Conservation (phyloP, 2,797 vertebrate genomes). For the Etheostoma perlongum region DNA sequence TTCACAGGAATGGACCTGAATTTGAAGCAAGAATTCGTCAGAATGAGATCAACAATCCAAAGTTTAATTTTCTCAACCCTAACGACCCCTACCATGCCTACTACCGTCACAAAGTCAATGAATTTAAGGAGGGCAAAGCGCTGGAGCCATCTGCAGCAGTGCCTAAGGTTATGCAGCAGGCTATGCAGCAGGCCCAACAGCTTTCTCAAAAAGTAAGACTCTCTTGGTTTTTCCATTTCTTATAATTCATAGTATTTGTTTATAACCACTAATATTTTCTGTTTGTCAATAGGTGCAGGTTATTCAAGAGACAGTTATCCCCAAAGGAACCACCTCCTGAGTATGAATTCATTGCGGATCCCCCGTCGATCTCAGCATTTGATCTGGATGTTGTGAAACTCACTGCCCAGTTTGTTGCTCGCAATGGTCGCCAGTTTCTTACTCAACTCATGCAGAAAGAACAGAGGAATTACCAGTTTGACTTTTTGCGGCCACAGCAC, state of each 20-base stretch:
- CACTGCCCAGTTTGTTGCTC: slow-evolving; percentile 97
- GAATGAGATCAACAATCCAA: slow-evolving; percentile 99
- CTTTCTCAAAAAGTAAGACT: slow-evolving; percentile 92
- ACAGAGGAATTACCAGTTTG: slow-evolving; percentile 99
- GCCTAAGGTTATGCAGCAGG: slow-evolving; percentile 97
- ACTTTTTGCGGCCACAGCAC: slow-evolving; percentile 97
- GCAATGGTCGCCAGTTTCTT: slow-evolving; percentile 97
- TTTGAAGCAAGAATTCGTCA: slow-evolving; percentile 99
- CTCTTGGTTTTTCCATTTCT: neutral
- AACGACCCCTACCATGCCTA: slow-evolving; percentile 99
- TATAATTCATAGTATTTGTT: neutral
- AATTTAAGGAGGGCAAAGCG: slow-evolving; percentile 98
- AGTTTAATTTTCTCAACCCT: slow-evolving; percentile 98
- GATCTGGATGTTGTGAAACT: slow-evolving; percentile 98
- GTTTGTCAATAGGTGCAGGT: slow-evolving; percentile 89
- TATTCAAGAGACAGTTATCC: slow-evolving; percentile 94
- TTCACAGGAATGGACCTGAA: slow-evolving; percentile 94
- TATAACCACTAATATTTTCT: neutral
- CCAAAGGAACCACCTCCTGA: slow-evolving; percentile 98
- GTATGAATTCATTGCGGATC: slow-evolving; percentile 98
- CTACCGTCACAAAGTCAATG: slow-evolving; percentile 99
- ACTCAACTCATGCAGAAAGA: slow-evolving; percentile 99
- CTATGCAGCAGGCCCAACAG: slow-evolving; percentile 90
- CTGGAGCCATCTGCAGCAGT: slow-evolving; percentile 97
- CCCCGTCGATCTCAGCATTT: slow-evolving; percentile 97